phyloP scores from a whole-genome alignment of 2,888 invertebrate genomes.

The Xestobium rufovillosum region DNA sequence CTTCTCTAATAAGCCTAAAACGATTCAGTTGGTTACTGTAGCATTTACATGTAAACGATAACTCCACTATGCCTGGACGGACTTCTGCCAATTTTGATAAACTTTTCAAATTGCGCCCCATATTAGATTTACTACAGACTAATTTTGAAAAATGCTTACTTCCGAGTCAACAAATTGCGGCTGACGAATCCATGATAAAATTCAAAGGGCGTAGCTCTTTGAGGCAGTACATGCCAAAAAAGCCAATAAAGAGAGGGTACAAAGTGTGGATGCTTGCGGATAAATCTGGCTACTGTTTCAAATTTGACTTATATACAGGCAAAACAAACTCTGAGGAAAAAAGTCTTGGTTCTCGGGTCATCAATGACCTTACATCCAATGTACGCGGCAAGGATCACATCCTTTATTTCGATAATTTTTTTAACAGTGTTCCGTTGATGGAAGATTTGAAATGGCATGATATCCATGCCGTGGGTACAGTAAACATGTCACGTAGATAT shows the following conservation, averaged over 20 bases:
- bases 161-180: constrained; percentile 9
- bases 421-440: constrained; percentile 24
- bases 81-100: constrained; percentile 22
- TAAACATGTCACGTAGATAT: constrained; percentile 20
- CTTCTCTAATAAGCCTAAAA: too few relatives aligned
- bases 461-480: constrained; percentile 23
- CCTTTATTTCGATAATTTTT: constrained; percentile 31
- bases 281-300: constrained; percentile 10
- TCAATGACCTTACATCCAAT: constrained; percentile 1
- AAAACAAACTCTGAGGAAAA: constrained; percentile 7
- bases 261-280: constrained; percentile 17
- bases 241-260: constrained; percentile 27
- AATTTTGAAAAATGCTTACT: constrained; percentile 9
- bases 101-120: constrained; percentile 24
- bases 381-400: constrained; percentile 23
- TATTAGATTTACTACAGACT: too few relatives aligned
- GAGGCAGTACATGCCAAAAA: constrained; percentile 26
- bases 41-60: constrained; percentile 24
- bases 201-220: constrained; percentile 16
- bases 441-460: constrained; percentile 14
- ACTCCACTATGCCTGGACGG: constrained; percentile 20
- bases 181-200: constrained; percentile 19
- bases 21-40: constrained; percentile 12
- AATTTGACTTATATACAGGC: constrained; percentile 16
- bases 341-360: neutral